Percentiles rank a stretch among this genome's conserved stretches.
These are phyloP conservation scores for Nymphalis io DNA, from an alignment of 1,140 invertebrate species.

Conservation along the genomic window DNA sequence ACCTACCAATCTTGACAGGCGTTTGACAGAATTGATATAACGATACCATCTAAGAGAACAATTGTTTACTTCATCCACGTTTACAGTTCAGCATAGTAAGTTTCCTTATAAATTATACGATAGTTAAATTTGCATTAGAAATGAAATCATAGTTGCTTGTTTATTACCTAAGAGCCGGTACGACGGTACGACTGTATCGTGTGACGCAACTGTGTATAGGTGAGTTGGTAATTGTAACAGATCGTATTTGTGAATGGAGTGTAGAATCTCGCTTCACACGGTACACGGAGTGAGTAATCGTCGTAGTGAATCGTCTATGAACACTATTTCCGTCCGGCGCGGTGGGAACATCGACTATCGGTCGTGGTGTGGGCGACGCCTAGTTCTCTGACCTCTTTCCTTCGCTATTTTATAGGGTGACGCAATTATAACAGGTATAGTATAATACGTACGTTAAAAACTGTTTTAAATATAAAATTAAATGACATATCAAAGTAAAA, in stretches of 20 bases:
- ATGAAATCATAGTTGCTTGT: slow-evolving; percentile 6
- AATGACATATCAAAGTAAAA: background rate
- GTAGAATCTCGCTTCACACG: slow-evolving; percentile 32
- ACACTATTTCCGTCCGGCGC: slow-evolving; percentile 60
- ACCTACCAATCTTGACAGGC: background rate
- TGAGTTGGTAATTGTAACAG: slow-evolving; percentile 26
- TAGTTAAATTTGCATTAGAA: background rate
- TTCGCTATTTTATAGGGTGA: slow-evolving; percentile 45
- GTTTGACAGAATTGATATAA: background rate
- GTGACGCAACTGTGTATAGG: slow-evolving; percentile 22
- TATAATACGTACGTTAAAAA: background rate
- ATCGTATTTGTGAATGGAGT: slow-evolving; percentile 33
- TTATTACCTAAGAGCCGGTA: background rate
- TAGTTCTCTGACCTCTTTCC: slow-evolving; percentile 55
- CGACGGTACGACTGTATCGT: background rate
- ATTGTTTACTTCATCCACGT: too few species aligned
- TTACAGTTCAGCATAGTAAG: too few species aligned
- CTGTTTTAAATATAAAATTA: background rate
- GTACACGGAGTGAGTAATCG: slow-evolving; percentile 51
- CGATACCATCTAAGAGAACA: background rate
- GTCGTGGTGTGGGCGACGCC: slow-evolving; percentile 46
- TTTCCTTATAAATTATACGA: background rate
- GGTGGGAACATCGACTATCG: slow-evolving; percentile 50
- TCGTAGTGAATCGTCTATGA: slow-evolving; percentile 52
- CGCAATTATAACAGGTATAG: slow-evolving; percentile 28